phyloP scores from a whole-genome alignment of 2,113 vertebrate species.

The Passer domesticus region DNA sequence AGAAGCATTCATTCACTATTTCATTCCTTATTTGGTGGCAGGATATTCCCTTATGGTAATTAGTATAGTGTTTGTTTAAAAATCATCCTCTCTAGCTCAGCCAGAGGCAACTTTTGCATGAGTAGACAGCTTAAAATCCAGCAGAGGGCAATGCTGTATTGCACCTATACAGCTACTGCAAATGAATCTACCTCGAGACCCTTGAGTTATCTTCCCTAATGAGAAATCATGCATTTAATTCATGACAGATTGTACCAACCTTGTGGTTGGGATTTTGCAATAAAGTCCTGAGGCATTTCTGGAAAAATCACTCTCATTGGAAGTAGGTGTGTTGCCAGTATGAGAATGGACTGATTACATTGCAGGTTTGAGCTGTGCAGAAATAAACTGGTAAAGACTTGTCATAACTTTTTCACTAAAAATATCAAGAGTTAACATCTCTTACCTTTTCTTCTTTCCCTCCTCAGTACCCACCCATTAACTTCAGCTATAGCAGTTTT shows the following conservation, averaged over 20 bases:
- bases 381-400: neutral
- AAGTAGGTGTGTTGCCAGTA: neutral
- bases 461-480: neutral
- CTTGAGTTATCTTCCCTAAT: constrained; percentile 21
- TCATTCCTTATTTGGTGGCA: neutral
- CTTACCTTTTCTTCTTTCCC: neutral
- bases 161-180: neutral
- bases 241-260: neutral
- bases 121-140: constrained; percentile 42
- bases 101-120: neutral
- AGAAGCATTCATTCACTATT: neutral
- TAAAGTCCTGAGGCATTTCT: neutral
- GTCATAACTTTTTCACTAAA: neutral
- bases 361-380: neutral
- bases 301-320: neutral
- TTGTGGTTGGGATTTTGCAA: neutral
- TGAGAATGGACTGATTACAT: neutral
- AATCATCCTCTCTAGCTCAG: neutral
- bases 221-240: constrained; percentile 23
- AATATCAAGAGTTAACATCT: neutral
- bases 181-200: neutral
- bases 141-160: constrained; percentile 69
- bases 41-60: neutral
- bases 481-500: neutral
- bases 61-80: neutral